These are phyloP conservation scores for Micronisus gabar DNA, from an alignment of 2,113 vertebrate species.

Conservation along the genomic window DNA sequence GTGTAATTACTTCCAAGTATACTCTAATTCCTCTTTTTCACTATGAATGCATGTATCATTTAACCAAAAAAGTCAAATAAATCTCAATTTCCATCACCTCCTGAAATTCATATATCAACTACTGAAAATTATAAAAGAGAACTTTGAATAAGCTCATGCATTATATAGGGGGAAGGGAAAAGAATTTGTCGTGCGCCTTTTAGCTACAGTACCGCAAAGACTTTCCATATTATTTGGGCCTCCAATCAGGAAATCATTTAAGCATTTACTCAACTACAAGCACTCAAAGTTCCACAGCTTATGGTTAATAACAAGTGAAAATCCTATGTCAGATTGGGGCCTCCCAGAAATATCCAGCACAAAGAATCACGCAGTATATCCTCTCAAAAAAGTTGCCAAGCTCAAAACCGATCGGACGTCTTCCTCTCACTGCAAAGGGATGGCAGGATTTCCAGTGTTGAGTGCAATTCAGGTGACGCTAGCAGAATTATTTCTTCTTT, in stretches of 20 bases:
- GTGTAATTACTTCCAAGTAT: background rate
- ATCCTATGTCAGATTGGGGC: background rate
- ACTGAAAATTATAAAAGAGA: background rate
- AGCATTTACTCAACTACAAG: background rate
- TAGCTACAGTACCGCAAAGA: background rate
- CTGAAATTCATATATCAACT: background rate
- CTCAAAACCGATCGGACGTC: background rate
- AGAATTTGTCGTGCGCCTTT: background rate
- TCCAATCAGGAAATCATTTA: background rate
- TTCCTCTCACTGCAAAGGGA: background rate
- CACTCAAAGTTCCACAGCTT: background rate
- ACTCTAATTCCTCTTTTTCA: background rate
- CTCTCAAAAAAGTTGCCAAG: background rate
- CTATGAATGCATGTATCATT: background rate
- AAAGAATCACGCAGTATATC: background rate
- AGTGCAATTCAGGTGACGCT: background rate
- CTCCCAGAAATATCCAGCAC: background rate
- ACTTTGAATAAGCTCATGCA: background rate
- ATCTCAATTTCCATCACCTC: background rate
- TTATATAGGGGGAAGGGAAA: background rate
- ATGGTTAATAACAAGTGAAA: background rate
- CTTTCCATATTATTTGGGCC: background rate
- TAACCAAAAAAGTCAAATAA: background rate
- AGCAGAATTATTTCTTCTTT: background rate
- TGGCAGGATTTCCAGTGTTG: background rate